These are phyloP conservation scores for Rhopalosiphum padi DNA, from an alignment of 1,140 invertebrate species.

Conservation along the genomic window DNA sequence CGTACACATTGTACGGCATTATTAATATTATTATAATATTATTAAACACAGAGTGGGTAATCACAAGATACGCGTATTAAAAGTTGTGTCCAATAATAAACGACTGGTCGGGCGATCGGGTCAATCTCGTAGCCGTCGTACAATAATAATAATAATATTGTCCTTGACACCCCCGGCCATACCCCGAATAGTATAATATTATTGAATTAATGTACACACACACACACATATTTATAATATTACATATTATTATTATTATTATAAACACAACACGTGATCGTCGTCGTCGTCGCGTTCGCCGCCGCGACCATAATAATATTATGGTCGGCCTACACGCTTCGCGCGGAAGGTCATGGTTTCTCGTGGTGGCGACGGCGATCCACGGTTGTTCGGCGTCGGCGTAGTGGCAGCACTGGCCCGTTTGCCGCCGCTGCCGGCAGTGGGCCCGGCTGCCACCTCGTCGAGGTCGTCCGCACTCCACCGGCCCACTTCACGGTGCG, in stretches of 20 bases:
- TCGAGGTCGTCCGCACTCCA: conserved; percentile 44
- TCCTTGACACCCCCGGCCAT: conserved; percentile 15
- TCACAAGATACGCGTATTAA: neutral
- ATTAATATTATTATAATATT: neutral
- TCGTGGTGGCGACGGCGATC: neutral
- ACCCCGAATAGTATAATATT: neutral
- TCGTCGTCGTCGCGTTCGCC: neutral
- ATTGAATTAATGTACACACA: neutral
- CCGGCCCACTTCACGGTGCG: no score
- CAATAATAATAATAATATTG: neutral
- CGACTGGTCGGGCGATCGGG: neutral
- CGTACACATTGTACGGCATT: neutral
- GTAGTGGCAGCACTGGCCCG: neutral
- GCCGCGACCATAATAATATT: conserved; percentile 23
- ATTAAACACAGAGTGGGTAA: neutral
- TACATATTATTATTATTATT: neutral
- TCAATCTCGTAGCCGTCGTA: neutral
- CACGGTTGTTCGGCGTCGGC: neutral
- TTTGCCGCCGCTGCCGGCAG: neutral
- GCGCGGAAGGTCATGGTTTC: conserved; percentile 53
- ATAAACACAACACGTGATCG: neutral
- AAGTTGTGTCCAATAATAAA: neutral
- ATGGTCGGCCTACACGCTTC: conserved; percentile 11
- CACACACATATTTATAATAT: neutral
- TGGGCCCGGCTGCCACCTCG: conserved; percentile 19